Evolutionary conservation across 2,888 invertebrate species (phyloP), one percentile per base, ranked within the genome.

Genomic region (Tenthredo notha): DNA sequence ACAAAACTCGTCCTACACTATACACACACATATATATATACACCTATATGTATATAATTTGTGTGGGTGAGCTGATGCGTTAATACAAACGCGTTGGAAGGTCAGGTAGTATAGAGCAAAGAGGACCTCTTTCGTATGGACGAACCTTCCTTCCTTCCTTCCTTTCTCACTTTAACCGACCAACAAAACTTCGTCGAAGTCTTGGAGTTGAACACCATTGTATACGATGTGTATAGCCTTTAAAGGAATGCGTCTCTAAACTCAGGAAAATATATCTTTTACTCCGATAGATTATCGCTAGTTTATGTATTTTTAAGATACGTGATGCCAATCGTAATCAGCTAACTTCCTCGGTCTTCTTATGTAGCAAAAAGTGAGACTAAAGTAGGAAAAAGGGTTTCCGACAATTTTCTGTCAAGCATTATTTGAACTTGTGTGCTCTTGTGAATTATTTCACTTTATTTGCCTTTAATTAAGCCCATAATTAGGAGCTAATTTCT

Each of bases 381-480:
- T 12, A 67, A 67, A 33, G 12, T 33, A 15, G 6, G 12, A 29
- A 18, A 9, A 25, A 33, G 67, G 33, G n/a, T n/a, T 18, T 33
- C 6, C 25, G 21, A 18, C 29, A 5, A 33, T 33, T 25, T 9
- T 29, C 21, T 29, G 7, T 21, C 29, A 33, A 29, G 21, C 50
- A 12, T 77, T 77, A 33, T 54, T 54, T 54, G n/a, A 33, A 25
- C 50, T n/a, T n/a, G 29, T 4, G 7, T 33, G 10, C n/a, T n/a
- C n/a, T 50, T 54, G 6, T 33, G 10, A 74, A 74, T 77, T 77
- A 29, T 50, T 47, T 29, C 50, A 33, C 21, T 54, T 47, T 54
- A 33, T 77, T 77, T 77, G 77, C 33, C 54, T 77, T 54, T 77
- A 25, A 77, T 77, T 77, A 77, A 15, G 15, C 15, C 54, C 18